Conservation (phyloP, 2,888 invertebrate genomes). For the Nymphalis c-album region DNA sequence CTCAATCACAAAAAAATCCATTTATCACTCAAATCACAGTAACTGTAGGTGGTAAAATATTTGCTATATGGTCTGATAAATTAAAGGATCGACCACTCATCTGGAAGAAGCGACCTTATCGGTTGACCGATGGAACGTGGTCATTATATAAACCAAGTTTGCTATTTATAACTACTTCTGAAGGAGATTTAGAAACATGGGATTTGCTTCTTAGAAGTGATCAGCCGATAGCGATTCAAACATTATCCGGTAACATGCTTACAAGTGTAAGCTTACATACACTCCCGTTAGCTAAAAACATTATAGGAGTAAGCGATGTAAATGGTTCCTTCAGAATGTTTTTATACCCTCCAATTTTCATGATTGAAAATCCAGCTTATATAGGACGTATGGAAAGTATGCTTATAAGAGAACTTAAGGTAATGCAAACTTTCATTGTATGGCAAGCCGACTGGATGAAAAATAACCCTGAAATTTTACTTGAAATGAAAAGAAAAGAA, state of each 20-base stretch:
- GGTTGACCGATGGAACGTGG: conserved; percentile 86
- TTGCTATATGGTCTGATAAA: conserved; percentile 88
- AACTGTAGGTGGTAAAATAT: conserved; percentile 87
- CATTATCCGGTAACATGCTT: conserved; percentile 84
- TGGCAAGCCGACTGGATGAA: conserved; percentile 84
- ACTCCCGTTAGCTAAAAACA: conserved; percentile 78
- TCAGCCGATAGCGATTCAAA: conserved; percentile 84
- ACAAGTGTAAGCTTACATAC: conserved; percentile 83
- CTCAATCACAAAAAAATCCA: conserved; percentile 82
- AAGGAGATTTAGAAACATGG: conserved; percentile 92
- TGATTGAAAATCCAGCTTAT: conserved; percentile 68
- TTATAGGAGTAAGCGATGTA: conserved; percentile 85
- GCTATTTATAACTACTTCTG: conserved; percentile 85
- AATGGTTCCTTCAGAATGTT: conserved; percentile 86
- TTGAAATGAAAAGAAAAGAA: conserved; percentile 69
- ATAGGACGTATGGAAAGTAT: conserved; percentile 66
- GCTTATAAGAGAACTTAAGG: conserved; percentile 76
- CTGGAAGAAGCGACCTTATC: conserved; percentile 83
- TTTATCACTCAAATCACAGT: conserved; percentile 83
- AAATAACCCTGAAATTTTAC: conserved; percentile 62
- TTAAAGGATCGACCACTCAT: conserved; percentile 82
- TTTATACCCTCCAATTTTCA: conserved; percentile 79
- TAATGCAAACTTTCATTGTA: conserved; percentile 72
- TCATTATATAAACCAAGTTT: conserved; percentile 88
- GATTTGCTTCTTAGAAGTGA: conserved; percentile 87